Evolutionary conservation across 2,888 invertebrate genomes (phyloP).

Genomic region (Polymixis flavicincta): DNA sequence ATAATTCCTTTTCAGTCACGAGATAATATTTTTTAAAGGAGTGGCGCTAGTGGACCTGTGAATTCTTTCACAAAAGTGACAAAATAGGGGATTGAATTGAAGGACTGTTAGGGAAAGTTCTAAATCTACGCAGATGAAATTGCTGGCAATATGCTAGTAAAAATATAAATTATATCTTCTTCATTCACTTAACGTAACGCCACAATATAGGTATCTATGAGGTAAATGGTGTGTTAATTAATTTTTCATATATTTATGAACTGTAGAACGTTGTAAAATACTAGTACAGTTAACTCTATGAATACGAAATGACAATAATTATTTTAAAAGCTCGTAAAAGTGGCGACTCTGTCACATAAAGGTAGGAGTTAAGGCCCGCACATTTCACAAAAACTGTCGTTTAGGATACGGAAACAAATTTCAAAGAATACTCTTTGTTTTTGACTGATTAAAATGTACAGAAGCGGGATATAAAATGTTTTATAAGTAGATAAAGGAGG

Average conservation of each 20-base stretch:
- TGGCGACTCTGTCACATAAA: slow-evolving; percentile 65
- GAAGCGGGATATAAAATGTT: slow-evolving; percentile 84
- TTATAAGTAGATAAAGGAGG: slow-evolving; percentile 82
- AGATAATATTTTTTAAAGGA: too few species aligned
- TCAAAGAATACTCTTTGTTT: slow-evolving; percentile 83
- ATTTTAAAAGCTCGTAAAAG: slow-evolving; percentile 67
- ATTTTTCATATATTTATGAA: slow-evolving; percentile 15
- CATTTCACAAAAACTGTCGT: slow-evolving; percentile 82
- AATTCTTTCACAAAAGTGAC: not conserved
- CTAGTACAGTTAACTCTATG: slow-evolving; percentile 34
- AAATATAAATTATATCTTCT: not conserved
- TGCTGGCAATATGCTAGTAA: not conserved
- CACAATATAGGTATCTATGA: not conserved
- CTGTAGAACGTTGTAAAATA: slow-evolving; percentile 1
- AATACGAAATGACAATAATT: slow-evolving; percentile 54
- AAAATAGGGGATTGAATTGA: not conserved
- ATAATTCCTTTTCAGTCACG: too few species aligned
- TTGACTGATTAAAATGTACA: slow-evolving; percentile 88
- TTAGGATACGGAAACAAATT: slow-evolving; percentile 85
- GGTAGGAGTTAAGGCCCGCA: slow-evolving; percentile 67
- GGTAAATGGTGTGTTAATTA: not conserved
- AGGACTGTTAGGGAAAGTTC: not conserved
- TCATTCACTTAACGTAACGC: not conserved
- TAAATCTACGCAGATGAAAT: not conserved
- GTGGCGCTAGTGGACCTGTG: too few species aligned